Base-by-base conservation (phyloP, 2,797 vertebrate genomes). In the Gymnocypris eckloni region DNA sequence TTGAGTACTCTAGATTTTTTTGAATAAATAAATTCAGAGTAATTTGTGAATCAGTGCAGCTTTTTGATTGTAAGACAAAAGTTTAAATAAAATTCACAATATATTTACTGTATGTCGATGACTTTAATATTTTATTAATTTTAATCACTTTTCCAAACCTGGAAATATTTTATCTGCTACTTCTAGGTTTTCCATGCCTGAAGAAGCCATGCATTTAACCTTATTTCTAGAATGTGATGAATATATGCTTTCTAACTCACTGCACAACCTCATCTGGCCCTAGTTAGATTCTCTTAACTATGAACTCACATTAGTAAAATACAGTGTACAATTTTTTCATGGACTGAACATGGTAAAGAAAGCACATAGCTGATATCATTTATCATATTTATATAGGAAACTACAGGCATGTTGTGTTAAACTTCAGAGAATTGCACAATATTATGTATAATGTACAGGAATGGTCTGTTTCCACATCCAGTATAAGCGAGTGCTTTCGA, bases 251-350 rank as follows among this genome's bases (percentile, higher is more conserved):
- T 73, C 70, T 61, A 59, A 85, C 33, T 33, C 33, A 33, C 33
- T 33, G 33, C 33, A 33, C 33, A 33, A 3, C 78, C 78, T 85
- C 79, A 80, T 70, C 83, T 41, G 33, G 61, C n/a, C 69, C 41
- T 48, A 41, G 61, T 61, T 83, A 37, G 2, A 33, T 50, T 72
- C 56, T 37, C 28, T 41, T 73, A 56, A 64, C 59, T 73, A 39
- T 66, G 56, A 81, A 22, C 54, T 64, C 43, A 22, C n/a, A 66
- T 79, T n/a, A 79, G 45, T 48, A 28, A 80, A 33, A 80, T 10
- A 79, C 25, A 66, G 33, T 80, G 7, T 25, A 15, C 20, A 6
- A 10, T 25, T 67, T 48, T 79, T 67, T 0, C 78, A 67, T 43
- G 13, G n/a, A 9, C 56, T 20, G n/a, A 79, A 79, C 77, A 25